A percentile compares a stretch with the other conserved stretches of the same genome.
Conservation (phyloP, 2,113 vertebrate species). For the Canis aureus region DNA sequence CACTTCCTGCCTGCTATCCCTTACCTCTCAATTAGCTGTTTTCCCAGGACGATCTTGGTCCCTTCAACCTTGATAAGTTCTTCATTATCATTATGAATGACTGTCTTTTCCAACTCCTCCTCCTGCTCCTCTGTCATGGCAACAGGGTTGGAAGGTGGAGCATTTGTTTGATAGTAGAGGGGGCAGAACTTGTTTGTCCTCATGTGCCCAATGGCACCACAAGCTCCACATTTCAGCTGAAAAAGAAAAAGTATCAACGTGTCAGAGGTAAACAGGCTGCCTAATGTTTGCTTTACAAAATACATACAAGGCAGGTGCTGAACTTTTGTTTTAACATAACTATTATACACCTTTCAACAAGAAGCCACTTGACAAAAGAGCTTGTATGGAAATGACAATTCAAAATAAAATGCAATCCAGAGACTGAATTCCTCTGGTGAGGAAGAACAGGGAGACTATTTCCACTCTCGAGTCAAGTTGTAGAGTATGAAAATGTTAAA, state of each 20-base stretch:
- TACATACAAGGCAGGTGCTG: neutral
- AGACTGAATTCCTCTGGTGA: neutral
- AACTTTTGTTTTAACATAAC: constrained; percentile 32
- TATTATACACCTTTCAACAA: neutral
- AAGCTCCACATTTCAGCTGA: constrained; percentile 98
- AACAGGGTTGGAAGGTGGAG: constrained; percentile 97
- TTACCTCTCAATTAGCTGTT: constrained; percentile 99
- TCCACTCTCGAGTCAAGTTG: neutral
- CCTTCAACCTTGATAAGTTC: constrained; percentile 99
- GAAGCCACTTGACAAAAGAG: neutral
- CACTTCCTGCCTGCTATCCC: neutral
- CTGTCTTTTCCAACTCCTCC: constrained; percentile 98
- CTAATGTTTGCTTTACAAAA: neutral
- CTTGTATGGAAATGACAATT: neutral
- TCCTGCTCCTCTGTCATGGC: constrained; percentile 99
- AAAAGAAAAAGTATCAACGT: constrained; percentile 64
- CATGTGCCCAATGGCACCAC: constrained; percentile 99
- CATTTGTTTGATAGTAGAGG: constrained; percentile 99
- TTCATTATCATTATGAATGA: constrained; percentile 98
- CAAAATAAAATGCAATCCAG: constrained; percentile 48
- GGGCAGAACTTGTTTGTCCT: constrained; percentile 99
- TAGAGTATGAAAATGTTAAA: constrained; percentile 49
- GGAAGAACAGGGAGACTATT: neutral
- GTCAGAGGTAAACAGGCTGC: constrained; percentile 23
- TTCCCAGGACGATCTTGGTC: constrained; percentile 98